Evolutionary conservation across 1,140 invertebrate genomes (phyloP), one percentile per base, ranked within the genome.

Genomic region (Saxidomus purpurata): DNA sequence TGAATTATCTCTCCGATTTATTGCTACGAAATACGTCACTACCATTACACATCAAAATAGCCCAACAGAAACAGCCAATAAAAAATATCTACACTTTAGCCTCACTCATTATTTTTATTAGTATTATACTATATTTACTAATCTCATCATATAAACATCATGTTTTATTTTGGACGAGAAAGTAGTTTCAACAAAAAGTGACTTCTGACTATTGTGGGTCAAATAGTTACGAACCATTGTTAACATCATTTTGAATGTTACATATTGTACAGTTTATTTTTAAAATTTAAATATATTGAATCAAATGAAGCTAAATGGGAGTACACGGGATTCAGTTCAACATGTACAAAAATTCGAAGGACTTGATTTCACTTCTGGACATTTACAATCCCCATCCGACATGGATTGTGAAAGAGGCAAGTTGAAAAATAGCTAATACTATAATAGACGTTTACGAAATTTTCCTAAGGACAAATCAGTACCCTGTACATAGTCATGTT

Each of bases 381-480:
- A 22, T 84, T 13, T 84, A 84, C 36, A 84, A 84, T 71, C 82
- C 82, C 59, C 82, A 84, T 71, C 82, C 82, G 11, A 47, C 82
- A 22, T 84, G 82, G 82, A 43, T 84, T 1, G 9, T n/a, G 3
- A 84, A n/a, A n/a, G n/a, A 84, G 82, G 82, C 71, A 49, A 47
- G 61, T 34, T 47, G n/a, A n/a, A n/a, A n/a, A n/a, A n/a, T n/a
- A n/a, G n/a, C n/a, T n/a, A n/a, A n/a, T n/a, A n/a, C n/a, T n/a
- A n/a, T n/a, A n/a, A n/a, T n/a, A n/a, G n/a, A n/a, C n/a, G n/a
- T n/a, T n/a, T n/a, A n/a, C n/a, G n/a, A n/a, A n/a, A n/a, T n/a
- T n/a, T n/a, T n/a, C n/a, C n/a, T n/a, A n/a, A n/a, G n/a, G n/a
- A n/a, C n/a, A n/a, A n/a, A n/a, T n/a, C n/a, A n/a, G n/a, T n/a